Evolutionary conservation across 2,888 invertebrate genomes (phyloP).

Genomic region (Malthinus seriepunctatus): DNA sequence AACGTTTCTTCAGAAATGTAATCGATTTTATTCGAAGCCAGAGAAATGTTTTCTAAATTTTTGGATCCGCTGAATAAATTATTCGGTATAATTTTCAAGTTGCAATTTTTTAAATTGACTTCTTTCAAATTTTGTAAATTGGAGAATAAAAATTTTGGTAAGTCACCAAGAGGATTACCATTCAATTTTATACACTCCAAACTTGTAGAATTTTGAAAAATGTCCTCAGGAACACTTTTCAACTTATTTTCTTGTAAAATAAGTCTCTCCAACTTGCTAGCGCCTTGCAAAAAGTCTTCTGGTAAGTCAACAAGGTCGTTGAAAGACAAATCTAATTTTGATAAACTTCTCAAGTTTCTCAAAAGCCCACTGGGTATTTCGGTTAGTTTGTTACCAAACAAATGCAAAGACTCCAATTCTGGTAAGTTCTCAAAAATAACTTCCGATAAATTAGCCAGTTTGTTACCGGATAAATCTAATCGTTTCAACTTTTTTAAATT

Average conservation of each 20-base stretch:
- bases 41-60: conserved; percentile 62
- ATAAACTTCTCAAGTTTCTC: conserved; percentile 37
- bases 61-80: conserved; percentile 67
- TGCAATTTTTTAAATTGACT: conserved; percentile 35
- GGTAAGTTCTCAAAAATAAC: conserved; percentile 35
- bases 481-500: conserved; percentile 26
- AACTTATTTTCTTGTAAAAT: conserved; percentile 47
- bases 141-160: conserved; percentile 23
- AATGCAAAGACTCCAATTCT: conserved; percentile 34
- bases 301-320: conserved; percentile 43
- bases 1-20: conserved; percentile 60
- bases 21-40: conserved; percentile 62
- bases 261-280: conserved; percentile 43
- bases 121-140: conserved; percentile 33
- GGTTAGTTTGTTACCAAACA: conserved; percentile 42
- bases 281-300: conserved; percentile 39
- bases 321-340: conserved; percentile 45
- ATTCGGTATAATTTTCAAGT: conserved; percentile 62
- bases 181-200: conserved; percentile 71
- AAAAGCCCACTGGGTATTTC: conserved; percentile 38
- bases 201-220: conserved; percentile 65
- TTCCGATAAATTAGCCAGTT: conserved; percentile 29
- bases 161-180: conserved; percentile 54
- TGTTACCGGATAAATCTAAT: conserved; percentile 41
- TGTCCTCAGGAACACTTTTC: conserved; percentile 42